Evolutionary conservation across 2,113 vertebrate species (phyloP).

Genomic region (Ageneiosus marmoratus): DNA sequence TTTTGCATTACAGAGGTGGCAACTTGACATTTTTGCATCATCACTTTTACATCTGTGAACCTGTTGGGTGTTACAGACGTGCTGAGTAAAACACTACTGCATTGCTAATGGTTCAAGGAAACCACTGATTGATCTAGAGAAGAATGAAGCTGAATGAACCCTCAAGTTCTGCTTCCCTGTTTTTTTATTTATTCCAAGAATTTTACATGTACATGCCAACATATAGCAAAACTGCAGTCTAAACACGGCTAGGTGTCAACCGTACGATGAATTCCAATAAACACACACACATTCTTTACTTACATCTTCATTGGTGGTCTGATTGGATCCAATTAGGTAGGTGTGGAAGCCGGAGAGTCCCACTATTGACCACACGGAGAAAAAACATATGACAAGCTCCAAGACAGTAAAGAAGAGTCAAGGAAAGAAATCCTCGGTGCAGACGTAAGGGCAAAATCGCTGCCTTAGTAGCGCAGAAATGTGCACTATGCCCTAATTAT

Average conservation of each 20-base stretch:
- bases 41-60: too few relatives aligned
- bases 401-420: constrained; percentile 86
- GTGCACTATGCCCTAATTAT: constrained; percentile 2
- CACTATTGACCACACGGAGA: constrained; percentile 98
- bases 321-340: constrained; percentile 98
- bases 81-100: not conserved
- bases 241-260: not conserved
- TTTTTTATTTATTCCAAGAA: not conserved
- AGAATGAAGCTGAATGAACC: too few relatives aligned
- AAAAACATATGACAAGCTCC: constrained; percentile 97
- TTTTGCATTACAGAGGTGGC: not conserved
- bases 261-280: not conserved
- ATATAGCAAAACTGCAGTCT: not conserved
- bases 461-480: not conserved
- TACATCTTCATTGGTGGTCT: constrained; percentile 98
- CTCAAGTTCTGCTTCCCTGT: not conserved
- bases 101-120: not conserved
- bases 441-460: not conserved
- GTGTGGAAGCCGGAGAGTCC: constrained; percentile 98
- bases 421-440: constrained; percentile 67
- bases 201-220: not conserved
- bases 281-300: constrained; percentile 66
- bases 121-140: not conserved
- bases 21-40: not conserved
- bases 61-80: not conserved